Percentiles rank a stretch among this genome's conserved stretches.
Conservation (phyloP, 2,113 vertebrate genomes). For the Misgurnus mizolepis region DNA sequence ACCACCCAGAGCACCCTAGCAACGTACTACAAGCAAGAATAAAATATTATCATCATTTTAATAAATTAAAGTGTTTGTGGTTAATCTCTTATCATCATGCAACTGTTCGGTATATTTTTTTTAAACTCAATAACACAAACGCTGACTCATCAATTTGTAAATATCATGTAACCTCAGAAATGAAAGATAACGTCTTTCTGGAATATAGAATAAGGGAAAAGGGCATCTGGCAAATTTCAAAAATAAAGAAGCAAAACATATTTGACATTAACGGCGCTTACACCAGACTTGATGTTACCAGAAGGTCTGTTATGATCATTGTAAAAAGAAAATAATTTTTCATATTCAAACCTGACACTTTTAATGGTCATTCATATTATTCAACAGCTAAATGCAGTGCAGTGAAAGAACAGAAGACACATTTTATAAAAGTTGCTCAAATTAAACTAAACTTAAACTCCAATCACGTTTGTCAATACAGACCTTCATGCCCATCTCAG, state of each 20-base stretch:
- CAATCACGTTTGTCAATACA: neutral
- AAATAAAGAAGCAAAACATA: neutral
- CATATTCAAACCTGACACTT: neutral
- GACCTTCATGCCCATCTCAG: neutral
- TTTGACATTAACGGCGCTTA: neutral
- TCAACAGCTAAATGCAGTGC: too few relatives aligned
- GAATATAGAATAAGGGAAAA: conserved; percentile 18
- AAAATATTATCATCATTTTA: neutral
- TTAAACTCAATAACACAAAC: conserved; percentile 39
- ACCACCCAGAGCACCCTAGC: too few relatives aligned
- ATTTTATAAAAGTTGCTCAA: too few relatives aligned
- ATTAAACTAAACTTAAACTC: too few relatives aligned
- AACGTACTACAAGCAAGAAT: too few relatives aligned
- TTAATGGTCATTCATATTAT: too few relatives aligned
- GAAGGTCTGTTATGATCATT: neutral
- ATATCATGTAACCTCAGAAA: conserved; percentile 30
- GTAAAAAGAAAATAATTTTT: too few relatives aligned
- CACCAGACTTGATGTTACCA: neutral
- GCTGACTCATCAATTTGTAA: conserved; percentile 34
- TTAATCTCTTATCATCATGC: conserved; percentile 10
- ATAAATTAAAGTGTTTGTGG: neutral
- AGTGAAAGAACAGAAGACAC: too few relatives aligned
- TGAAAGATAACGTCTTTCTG: conserved; percentile 46
- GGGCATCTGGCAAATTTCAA: conserved; percentile 12
- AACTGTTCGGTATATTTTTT: conserved; percentile 29